Evolutionary conservation across 2,888 invertebrate species (phyloP), one percentile per base, ranked within the genome.

Genomic region (Drepanosiphum platanoidis): DNA sequence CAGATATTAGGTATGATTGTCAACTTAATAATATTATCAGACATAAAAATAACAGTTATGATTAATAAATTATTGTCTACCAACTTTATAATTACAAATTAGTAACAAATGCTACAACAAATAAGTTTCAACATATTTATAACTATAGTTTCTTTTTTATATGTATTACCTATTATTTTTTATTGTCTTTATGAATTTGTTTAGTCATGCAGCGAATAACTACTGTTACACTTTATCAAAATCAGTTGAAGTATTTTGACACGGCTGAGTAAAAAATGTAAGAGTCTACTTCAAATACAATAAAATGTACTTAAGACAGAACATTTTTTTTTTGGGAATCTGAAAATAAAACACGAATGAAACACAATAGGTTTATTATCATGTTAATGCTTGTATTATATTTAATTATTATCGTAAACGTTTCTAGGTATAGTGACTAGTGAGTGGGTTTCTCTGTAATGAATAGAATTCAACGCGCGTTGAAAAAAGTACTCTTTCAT

Each of bases 321-420:
- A n/a, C n/a, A 1, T 27, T 72, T 32, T 32, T 36, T 36, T 58
- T 58, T 11, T 58, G 36, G 22, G 58, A 81, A 80, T 71, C 36
- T 52, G 4, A 81, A 68, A 70, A n/a, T n/a, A n/a, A 81, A 58
- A 39, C 30, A 71, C n/a, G 22, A 71, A 81, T n/a, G 3, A 39
- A 81, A 81, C 81, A 81, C 81, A 81, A 81, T 81, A 39, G 81
- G 52, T 71, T 58, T 71, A 80, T 71, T 71, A 80, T 42, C 32
- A 8, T 7, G 42, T 32, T 71, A 27, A 27, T 61, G 36, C 66
- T 58, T 71, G 39, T 71, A 81, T 61, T 71, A 71, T 22, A 36
- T 81, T 58, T 71, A 81, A 81, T 81, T 71, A 81, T 81, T 71
- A 81, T 81, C 58, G 15, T 39, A 71, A 39, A 58, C 22, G 30